phyloP scores from a whole-genome alignment of 2,797 vertebrate genomes.

The Sternarchorhynchus goeldii region DNA sequence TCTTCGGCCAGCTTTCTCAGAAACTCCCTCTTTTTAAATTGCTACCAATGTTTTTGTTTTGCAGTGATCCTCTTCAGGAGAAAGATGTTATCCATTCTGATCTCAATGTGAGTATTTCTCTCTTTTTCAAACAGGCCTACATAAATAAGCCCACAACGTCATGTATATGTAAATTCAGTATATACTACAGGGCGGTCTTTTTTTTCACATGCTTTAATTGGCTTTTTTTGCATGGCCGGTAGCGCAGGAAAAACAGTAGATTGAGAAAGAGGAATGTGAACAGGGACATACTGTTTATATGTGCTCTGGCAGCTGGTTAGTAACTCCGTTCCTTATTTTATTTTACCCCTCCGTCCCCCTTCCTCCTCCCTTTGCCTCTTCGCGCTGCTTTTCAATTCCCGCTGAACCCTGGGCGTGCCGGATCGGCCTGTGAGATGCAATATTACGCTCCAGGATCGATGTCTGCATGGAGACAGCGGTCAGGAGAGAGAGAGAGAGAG shows the following conservation, averaged over 20 bases:
- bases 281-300: constrained; percentile 89
- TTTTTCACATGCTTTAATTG: constrained; percentile 77
- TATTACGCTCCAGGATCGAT: constrained; percentile 96
- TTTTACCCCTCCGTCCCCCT: constrained; percentile 62
- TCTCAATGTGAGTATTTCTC: constrained; percentile 83
- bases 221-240: constrained; percentile 74
- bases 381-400: constrained; percentile 83
- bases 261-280: constrained; percentile 82
- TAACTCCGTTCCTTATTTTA: constrained; percentile 68
- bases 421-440: constrained; percentile 89
- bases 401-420: constrained; percentile 83
- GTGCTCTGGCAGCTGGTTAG: constrained; percentile 88
- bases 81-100: constrained; percentile 89
- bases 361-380: not conserved
- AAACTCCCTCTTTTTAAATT: constrained; percentile 77
- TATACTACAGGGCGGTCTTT: constrained; percentile 71
- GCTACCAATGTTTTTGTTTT: constrained; percentile 70
- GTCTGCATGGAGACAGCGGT: constrained; percentile 83
- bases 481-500: constrained; percentile 21
- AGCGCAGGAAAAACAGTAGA: constrained; percentile 86
- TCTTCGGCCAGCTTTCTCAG: constrained; percentile 77
- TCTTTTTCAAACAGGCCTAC: constrained; percentile 60
- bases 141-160: constrained; percentile 43
- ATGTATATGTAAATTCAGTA: constrained; percentile 66
- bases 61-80: constrained; percentile 81